Evolutionary conservation across 2,888 invertebrate genomes (phyloP).

Genomic region (Acanthoscelides obtectus): DNA sequence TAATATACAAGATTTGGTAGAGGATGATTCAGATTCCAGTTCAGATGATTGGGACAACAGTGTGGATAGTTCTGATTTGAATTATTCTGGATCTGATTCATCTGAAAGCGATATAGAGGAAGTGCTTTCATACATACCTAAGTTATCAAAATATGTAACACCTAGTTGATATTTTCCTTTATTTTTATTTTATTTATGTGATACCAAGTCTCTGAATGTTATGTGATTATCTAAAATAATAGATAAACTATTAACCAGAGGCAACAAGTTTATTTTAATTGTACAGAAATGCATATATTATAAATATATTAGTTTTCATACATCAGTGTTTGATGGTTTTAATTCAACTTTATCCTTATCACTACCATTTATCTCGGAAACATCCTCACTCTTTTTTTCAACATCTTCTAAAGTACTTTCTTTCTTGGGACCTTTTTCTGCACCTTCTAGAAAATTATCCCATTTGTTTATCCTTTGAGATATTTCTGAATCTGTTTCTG

Average conservation of each 20-base stretch:
- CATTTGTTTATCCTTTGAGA: slow-evolving; percentile 79
- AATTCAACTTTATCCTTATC: background rate
- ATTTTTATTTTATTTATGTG: background rate
- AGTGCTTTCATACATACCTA: slow-evolving; percentile 34
- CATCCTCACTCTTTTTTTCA: background rate
- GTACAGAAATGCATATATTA: background rate
- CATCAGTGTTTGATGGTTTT: background rate
- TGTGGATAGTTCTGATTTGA: slow-evolving; percentile 41
- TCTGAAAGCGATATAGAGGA: slow-evolving; percentile 37
- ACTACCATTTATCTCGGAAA: background rate
- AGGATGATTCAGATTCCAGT: slow-evolving; percentile 32
- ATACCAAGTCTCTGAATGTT: too few relatives aligned
- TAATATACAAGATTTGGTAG: slow-evolving; percentile 18
- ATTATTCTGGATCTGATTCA: slow-evolving; percentile 36
- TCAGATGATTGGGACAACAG: slow-evolving; percentile 42
- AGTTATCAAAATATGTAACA: slow-evolving; percentile 33
- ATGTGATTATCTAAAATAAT: background rate
- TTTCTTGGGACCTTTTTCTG: slow-evolving; percentile 9
- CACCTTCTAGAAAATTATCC: slow-evolving; percentile 76
- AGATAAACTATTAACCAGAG: too few relatives aligned
- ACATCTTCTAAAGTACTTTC: background rate
- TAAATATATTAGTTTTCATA: background rate
- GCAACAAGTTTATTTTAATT: too few relatives aligned
- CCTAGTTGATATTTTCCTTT: background rate
- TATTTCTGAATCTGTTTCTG: slow-evolving; percentile 86